Conservation (phyloP, 2,113 vertebrate species). For the Cyprinodon tularosa region DNA sequence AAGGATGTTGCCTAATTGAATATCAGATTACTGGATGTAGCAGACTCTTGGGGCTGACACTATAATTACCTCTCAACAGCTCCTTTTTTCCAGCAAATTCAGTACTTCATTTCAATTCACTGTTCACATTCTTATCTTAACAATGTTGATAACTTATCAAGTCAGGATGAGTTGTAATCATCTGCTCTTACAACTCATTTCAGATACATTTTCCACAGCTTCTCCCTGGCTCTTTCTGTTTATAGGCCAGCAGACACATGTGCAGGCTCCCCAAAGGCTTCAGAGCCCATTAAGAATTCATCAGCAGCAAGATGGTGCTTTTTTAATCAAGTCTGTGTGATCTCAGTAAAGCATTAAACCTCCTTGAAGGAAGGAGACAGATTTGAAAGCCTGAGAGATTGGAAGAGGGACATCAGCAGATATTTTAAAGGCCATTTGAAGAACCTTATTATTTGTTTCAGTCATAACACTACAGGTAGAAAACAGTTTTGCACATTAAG, state of each 20-base stretch:
- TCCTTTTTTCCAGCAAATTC: slow-evolving; percentile 30
- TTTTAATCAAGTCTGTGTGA: slow-evolving; percentile 75
- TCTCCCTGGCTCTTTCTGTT: slow-evolving; percentile 41
- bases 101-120: slow-evolving; percentile 23
- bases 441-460: not conserved
- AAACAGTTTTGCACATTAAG: not conserved
- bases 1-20: slow-evolving; percentile 55
- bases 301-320: slow-evolving; percentile 72
- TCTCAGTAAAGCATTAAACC: slow-evolving; percentile 48
- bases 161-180: slow-evolving; percentile 24
- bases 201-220: slow-evolving; percentile 24
- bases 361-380: slow-evolving; percentile 36
- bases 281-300: slow-evolving; percentile 69
- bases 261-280: slow-evolving; percentile 44
- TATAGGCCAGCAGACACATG: slow-evolving; percentile 61
- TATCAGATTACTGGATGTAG: slow-evolving; percentile 55
- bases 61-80: slow-evolving; percentile 45
- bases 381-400: slow-evolving; percentile 5
- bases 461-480: not conserved
- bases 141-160: slow-evolving; percentile 30
- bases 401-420: not conserved
- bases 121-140: slow-evolving; percentile 29
- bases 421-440: slow-evolving; percentile 1
- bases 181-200: slow-evolving; percentile 14
- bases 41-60: slow-evolving; percentile 31